Evolutionary conservation across 2,113 vertebrate genomes (phyloP).

Genomic region (Onychostruthus taczanowskii): DNA sequence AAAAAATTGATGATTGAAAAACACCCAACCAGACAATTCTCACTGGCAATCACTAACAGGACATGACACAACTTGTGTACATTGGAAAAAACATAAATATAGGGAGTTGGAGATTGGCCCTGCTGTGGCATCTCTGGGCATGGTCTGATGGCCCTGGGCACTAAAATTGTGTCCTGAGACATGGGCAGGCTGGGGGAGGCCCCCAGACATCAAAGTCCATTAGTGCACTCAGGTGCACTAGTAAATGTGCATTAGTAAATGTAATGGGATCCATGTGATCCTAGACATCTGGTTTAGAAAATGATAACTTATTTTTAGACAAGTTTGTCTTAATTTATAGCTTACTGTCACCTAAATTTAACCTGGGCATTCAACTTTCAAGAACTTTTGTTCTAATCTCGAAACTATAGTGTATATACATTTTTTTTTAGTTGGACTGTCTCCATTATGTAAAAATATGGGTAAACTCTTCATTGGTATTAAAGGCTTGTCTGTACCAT

Average conservation of each 20-base stretch:
- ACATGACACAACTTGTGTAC: not conserved
- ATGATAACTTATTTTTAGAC: not conserved
- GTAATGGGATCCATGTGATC: accelerated
- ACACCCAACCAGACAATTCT: not conserved
- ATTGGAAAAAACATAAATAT: not conserved
- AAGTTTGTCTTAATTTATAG: not conserved
- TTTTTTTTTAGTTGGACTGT: not conserved
- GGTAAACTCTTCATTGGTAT: not conserved
- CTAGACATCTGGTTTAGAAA: not conserved
- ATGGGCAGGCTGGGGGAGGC: accelerated
- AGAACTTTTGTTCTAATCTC: not conserved
- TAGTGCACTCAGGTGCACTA: not conserved
- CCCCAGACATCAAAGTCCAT: not conserved
- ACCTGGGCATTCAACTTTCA: not conserved
- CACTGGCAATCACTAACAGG: not conserved
- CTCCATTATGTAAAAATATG: not conserved
- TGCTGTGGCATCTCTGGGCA: not conserved
- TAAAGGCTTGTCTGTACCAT: not conserved
- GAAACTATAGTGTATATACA: not conserved
- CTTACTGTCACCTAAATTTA: not conserved
- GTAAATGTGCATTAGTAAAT: not conserved
- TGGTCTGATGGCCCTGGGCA: accelerated
- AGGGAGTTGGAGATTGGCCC: accelerated
- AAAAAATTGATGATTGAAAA: not conserved
- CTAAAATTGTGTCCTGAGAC: not conserved